Evolutionary conservation across 2,113 vertebrate species (phyloP), one percentile per base, ranked within the genome.

Genomic region (Paramormyrops kingsleyae): DNA sequence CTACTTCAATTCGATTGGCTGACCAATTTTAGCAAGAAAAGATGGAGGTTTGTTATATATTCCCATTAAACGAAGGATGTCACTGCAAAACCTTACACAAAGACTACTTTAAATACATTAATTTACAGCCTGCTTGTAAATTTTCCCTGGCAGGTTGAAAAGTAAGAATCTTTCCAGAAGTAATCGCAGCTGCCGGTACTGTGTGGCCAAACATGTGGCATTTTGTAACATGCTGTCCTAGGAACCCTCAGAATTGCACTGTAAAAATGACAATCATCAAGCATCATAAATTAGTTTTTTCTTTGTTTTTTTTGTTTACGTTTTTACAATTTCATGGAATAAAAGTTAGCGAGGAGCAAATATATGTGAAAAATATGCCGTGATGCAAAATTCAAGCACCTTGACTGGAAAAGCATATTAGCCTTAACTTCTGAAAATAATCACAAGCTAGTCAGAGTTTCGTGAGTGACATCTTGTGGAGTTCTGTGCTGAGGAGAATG

Each of bases 401-500:
- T 92, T 95, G 95, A 87, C 74, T 39, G 70, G 77, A 96, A 96
- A 95, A 95, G 94, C 94, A 90, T 95, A 96, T 96, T 95, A 96
- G 95, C 96, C 93, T 15, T 94, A 92, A 93, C 95, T 95, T 93
- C 92, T 92, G 92, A 94, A 95, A 94, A 92, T 92, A 93, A 92
- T 92, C 24, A 94, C 94, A 95, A 95, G 92, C 94, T 95, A 95
- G 95, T 96, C 94, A 19, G 95, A 94, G 90, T 92, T 91, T 93
- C 94, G 92, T 96, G 96, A 97, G 96, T 96, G 95, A 95, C 96
- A 96, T 96, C 95, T 96, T 95, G 95, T 96, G 95, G 97, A 97
- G 98, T 98, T 97, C 97, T 97, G 97, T 99, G 97, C 97, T 97
- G 95, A 97, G 97, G 97, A 94, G 91, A 97, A 97, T 96, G 96